phyloP scores from a whole-genome alignment of 2,888 invertebrate genomes.

The Aromia moschata region DNA sequence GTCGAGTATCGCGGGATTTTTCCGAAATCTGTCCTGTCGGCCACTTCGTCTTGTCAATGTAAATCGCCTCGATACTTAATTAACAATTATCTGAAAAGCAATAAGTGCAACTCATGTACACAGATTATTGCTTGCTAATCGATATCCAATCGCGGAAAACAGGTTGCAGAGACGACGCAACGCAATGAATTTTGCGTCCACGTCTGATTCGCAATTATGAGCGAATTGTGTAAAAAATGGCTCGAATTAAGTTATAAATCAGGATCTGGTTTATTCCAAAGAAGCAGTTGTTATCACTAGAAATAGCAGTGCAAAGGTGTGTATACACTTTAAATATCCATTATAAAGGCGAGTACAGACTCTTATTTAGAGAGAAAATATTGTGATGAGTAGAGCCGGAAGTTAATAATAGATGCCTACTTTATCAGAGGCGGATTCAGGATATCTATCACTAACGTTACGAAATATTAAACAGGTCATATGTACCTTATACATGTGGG shows the following conservation, averaged over 20 bases:
- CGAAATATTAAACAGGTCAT: too few species aligned
- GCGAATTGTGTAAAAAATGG: neutral
- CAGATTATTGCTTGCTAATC: constrained; percentile 12
- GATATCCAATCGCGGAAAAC: neutral
- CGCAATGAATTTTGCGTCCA: neutral
- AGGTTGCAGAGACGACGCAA: neutral
- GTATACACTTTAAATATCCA: neutral
- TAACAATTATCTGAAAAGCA: constrained; percentile 31
- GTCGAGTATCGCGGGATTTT: constrained; percentile 32
- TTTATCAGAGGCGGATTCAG: too few species aligned
- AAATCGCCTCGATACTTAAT: constrained; percentile 33
- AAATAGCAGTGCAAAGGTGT: neutral
- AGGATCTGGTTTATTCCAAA: constrained; percentile 5
- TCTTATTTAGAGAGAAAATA: too few species aligned
- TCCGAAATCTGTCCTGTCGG: constrained; percentile 25
- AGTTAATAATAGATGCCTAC: too few species aligned
- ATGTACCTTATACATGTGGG: too few species aligned
- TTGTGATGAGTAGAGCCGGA: too few species aligned
- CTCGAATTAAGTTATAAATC: constrained; percentile 12
- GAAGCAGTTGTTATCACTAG: neutral
- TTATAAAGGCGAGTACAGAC: too few species aligned
- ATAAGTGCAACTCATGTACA: constrained; percentile 14
- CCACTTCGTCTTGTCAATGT: constrained; percentile 38
- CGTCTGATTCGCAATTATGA: constrained; percentile 2
- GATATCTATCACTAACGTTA: too few species aligned